Percentiles rank a stretch among this genome's conserved stretches.
These are phyloP conservation scores for Bucco capensis DNA, from an alignment of 2,113 vertebrate genomes.

Conservation along the genomic window DNA sequence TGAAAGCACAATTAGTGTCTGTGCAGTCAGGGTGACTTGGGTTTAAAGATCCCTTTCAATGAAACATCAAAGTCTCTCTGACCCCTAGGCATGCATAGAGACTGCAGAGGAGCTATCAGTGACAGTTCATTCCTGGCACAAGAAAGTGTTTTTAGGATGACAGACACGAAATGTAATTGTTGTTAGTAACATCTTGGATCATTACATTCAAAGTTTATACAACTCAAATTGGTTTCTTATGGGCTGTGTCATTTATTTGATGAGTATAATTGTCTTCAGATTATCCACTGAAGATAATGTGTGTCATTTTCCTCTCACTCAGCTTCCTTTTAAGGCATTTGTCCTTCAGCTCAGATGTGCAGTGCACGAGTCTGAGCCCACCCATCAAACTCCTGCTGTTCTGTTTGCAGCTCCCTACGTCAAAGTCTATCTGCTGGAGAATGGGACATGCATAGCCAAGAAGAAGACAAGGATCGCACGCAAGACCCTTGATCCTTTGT, in stretches of 20 bases:
- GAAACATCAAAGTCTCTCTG: not conserved
- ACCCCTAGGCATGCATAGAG: not conserved
- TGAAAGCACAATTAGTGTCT: not conserved
- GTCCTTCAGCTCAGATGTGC: not conserved
- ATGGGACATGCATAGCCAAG: constrained; percentile 94
- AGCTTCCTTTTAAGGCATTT: constrained; percentile 31
- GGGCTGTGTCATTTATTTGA: not conserved
- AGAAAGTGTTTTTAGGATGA: not conserved
- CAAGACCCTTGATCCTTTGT: constrained; percentile 96
- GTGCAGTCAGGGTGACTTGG: not conserved
- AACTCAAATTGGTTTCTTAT: not conserved
- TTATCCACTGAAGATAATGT: not conserved
- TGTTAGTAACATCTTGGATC: not conserved
- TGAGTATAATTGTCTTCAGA: not conserved
- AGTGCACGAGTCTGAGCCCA: not conserved
- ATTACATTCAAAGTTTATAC: not conserved
- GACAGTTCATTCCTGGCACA: not conserved
- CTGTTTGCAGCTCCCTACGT: constrained; percentile 89
- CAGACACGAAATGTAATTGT: not conserved
- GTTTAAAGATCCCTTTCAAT: not conserved
- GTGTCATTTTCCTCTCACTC: not conserved
- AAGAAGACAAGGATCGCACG: constrained; percentile 99
- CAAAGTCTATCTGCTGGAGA: constrained; percentile 96
- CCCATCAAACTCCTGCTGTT: constrained; percentile 11
- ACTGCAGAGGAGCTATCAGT: not conserved